phyloP scores from a whole-genome alignment of 2,797 vertebrate genomes.

The Rhinichthys osculus region DNA sequence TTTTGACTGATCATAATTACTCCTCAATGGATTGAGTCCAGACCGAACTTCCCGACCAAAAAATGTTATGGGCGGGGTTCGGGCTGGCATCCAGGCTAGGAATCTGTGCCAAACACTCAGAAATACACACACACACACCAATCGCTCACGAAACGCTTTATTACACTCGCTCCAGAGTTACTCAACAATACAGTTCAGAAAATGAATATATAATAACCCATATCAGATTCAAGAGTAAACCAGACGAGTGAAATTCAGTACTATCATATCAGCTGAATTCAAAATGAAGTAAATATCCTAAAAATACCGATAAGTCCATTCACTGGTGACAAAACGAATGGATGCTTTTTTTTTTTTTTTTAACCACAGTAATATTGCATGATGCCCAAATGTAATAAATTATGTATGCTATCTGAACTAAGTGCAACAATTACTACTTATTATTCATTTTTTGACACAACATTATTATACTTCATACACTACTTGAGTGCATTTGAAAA shows the following conservation, averaged over 20 bases:
- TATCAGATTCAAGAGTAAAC: conserved; percentile 33
- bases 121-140: neutral
- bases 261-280: conserved; percentile 29
- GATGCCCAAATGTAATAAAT: conserved; percentile 45
- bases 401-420: conserved; percentile 39
- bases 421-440: conserved; percentile 48
- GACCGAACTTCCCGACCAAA: too few species aligned
- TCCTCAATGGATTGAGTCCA: too few species aligned
- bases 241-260: conserved; percentile 37
- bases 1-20: too few species aligned
- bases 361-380: conserved; percentile 43
- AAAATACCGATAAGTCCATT: conserved; percentile 39
- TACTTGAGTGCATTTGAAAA: conserved; percentile 47
- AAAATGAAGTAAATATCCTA: conserved; percentile 45
- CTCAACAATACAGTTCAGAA: conserved; percentile 57
- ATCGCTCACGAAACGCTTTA: conserved; percentile 49
- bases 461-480: conserved; percentile 38
- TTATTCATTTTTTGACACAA: conserved; percentile 10
- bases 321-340: conserved; percentile 23
- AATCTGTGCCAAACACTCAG: neutral
- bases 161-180: conserved; percentile 52
- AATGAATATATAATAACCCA: conserved; percentile 42
- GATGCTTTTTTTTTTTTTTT: conserved; percentile 21
- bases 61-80: too few species aligned
- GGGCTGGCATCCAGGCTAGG: too few species aligned